These are phyloP conservation scores for Peromyscus attwateri DNA, from an alignment of 2,797 vertebrate species.

Conservation along the genomic window DNA sequence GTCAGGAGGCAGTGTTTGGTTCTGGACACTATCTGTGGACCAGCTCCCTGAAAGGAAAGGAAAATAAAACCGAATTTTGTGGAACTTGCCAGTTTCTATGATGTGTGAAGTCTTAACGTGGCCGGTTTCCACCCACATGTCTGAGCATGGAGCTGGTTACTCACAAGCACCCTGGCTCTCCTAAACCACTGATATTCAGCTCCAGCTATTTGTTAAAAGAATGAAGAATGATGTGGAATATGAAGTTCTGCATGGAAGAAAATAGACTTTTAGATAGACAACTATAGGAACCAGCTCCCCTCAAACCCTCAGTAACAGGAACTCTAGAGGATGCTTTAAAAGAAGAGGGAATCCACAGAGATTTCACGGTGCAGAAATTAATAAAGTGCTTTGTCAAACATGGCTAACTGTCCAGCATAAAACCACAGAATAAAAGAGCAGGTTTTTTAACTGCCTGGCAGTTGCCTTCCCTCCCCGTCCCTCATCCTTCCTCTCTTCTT, in stretches of 20 bases:
- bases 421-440: background rate
- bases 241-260: background rate
- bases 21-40: background rate
- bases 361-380: background rate
- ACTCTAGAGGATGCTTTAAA: constrained; percentile 8
- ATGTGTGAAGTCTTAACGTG: background rate
- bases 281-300: background rate
- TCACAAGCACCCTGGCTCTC: background rate
- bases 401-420: background rate
- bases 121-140: background rate
- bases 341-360: background rate
- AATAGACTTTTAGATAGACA: constrained; percentile 1
- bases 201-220: constrained; percentile 1
- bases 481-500: background rate
- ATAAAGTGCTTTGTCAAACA: background rate
- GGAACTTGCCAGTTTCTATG: background rate
- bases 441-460: background rate
- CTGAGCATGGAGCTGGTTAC: background rate
- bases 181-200: background rate
- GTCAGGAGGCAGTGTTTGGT: background rate
- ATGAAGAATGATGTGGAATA: background rate
- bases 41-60: background rate
- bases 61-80: background rate
- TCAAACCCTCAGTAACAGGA: background rate
- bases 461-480: background rate